Conservation (phyloP, 2,113 vertebrate species). For the Oceanites oceanicus region DNA sequence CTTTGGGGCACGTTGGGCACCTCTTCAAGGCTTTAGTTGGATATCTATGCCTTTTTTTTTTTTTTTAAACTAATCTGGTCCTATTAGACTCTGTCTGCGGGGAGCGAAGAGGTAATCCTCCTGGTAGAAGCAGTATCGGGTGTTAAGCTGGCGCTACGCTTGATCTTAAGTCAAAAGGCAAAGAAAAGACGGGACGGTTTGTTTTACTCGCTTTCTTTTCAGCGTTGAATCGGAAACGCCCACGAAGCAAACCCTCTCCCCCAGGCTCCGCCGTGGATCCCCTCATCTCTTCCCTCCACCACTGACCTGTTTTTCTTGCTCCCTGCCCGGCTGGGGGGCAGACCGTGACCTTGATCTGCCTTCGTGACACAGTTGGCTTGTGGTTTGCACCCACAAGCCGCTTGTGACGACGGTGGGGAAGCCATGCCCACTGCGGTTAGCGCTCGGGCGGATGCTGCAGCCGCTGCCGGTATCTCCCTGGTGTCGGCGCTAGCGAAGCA, state of each 20-base stretch:
- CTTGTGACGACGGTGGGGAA: not conserved
- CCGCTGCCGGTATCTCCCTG: accelerated
- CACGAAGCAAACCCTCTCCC: accelerated
- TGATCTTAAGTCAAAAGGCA: not conserved
- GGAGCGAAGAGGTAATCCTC: not conserved
- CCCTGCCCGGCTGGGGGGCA: not conserved
- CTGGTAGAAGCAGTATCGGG: not conserved
- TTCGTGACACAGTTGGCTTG: not conserved
- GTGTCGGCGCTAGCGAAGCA: accelerated
- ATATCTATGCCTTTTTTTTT: not conserved
- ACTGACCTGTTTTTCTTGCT: not conserved
- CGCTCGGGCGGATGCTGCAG: not conserved
- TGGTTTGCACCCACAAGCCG: not conserved
- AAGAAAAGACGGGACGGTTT: accelerated
- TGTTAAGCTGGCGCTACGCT: accelerated
- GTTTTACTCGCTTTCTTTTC: not conserved
- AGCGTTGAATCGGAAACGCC: accelerated
- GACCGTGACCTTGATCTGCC: not conserved
- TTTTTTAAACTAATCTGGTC: not conserved
- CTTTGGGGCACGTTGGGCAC: not conserved
- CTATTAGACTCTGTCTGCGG: accelerated
- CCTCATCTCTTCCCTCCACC: accelerated
- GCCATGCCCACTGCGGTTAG: not conserved
- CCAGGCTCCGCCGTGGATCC: too few relatives aligned
- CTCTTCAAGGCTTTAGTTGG: not conserved